Conservation (phyloP, 2,888 invertebrate species). For the Agrypnus murinus region DNA sequence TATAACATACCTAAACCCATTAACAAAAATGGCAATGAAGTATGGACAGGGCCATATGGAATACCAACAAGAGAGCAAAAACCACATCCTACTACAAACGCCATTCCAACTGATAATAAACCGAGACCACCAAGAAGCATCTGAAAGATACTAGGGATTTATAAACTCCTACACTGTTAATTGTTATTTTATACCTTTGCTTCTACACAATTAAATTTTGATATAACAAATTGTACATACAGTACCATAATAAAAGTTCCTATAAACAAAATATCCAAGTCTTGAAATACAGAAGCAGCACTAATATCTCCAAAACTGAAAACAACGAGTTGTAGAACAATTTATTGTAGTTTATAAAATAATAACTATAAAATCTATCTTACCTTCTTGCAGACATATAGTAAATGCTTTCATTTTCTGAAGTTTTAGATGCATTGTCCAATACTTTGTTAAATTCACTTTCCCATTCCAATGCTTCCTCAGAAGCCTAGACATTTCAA, state of each 20-base stretch:
- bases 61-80: slow-evolving; percentile 82
- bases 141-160: slow-evolving; percentile 64
- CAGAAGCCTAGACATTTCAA: slow-evolving; percentile 68
- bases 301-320: slow-evolving; percentile 85
- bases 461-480: slow-evolving; percentile 78
- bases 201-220: slow-evolving; percentile 84
- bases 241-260: slow-evolving; percentile 83
- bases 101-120: slow-evolving; percentile 81
- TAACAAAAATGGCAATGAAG: slow-evolving; percentile 86
- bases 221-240: slow-evolving; percentile 83
- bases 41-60: slow-evolving; percentile 87
- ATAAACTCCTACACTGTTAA: background rate
- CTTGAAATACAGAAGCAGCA: slow-evolving; percentile 81
- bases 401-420: slow-evolving; percentile 71
- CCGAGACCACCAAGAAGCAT: slow-evolving; percentile 81
- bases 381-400: slow-evolving; percentile 78
- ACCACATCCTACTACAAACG: slow-evolving; percentile 82
- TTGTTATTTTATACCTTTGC: slow-evolving; percentile 73
- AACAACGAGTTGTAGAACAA: no score
- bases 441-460: slow-evolving; percentile 73
- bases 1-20: slow-evolving; percentile 78
- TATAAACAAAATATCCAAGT: slow-evolving; percentile 79
- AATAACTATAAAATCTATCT: no score
- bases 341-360: no score
- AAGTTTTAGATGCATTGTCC: slow-evolving; percentile 66